Evolutionary conservation across 1,140 invertebrate species (phyloP).

Genomic region (Sitobion miscanthi): DNA sequence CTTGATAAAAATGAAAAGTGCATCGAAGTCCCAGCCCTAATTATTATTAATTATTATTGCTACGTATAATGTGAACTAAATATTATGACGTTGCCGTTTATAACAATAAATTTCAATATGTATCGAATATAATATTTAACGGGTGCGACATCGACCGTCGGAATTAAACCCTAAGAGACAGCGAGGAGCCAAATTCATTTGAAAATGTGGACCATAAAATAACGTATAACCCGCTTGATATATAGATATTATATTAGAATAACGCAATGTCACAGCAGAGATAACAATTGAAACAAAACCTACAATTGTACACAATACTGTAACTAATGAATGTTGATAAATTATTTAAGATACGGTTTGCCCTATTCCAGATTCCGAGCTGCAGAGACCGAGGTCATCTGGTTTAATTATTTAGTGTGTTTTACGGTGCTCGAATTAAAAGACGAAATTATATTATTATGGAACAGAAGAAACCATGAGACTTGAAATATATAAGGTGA

Average conservation of each 20-base stretch:
- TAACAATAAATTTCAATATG: not conserved
- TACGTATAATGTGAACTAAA: too few species aligned
- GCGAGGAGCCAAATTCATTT: not conserved
- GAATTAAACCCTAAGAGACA: not conserved
- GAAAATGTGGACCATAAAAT: not conserved
- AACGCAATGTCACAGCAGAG: not conserved
- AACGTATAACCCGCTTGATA: not conserved
- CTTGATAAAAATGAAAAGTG: too few species aligned
- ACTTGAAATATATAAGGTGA: not conserved
- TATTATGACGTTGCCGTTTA: not conserved
- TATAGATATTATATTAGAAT: not conserved
- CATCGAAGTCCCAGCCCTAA: too few species aligned
- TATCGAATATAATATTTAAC: not conserved
- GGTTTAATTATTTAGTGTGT: not conserved
- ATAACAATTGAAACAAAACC: not conserved
- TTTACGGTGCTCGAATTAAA: not conserved
- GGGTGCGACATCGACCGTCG: too few species aligned
- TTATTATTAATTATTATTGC: too few species aligned
- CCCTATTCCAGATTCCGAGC: not conserved
- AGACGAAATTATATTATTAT: not conserved
- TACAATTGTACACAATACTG: not conserved
- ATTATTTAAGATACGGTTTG: not conserved
- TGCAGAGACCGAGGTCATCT: not conserved
- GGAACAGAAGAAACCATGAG: not conserved
- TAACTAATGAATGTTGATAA: slow-evolving; percentile 11